Evolutionary conservation across 1,140 invertebrate species (phyloP).

Genomic region (Kradibia gibbosae): DNA sequence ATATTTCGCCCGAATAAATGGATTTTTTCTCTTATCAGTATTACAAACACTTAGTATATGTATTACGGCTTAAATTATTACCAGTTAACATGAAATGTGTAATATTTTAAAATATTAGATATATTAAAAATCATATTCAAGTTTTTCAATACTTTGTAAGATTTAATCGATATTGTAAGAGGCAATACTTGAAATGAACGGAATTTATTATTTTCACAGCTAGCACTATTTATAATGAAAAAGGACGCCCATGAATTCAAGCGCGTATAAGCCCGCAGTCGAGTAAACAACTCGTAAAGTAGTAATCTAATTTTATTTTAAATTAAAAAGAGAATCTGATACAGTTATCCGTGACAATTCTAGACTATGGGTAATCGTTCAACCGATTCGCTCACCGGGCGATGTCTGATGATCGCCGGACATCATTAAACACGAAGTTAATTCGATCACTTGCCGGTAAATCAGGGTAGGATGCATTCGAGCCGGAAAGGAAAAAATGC

Average conservation of each 20-base stretch:
- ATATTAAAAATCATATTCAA: neutral
- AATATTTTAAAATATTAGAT: neutral
- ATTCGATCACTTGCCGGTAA: constrained; percentile 34
- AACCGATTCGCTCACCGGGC: constrained; percentile 6
- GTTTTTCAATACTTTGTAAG: neutral
- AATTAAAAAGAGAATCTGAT: neutral
- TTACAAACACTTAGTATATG: neutral
- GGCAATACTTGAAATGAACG: neutral
- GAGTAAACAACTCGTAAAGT: no score
- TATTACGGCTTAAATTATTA: neutral
- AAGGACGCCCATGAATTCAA: neutral
- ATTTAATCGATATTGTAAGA: neutral
- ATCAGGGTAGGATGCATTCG: constrained; percentile 24
- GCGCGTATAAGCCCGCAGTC: no score
- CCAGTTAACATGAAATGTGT: neutral
- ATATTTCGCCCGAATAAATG: neutral
- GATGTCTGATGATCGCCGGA: constrained; percentile 29
- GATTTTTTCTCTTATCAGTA: neutral
- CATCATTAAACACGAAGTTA: constrained; percentile 35
- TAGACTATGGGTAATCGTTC: neutral
- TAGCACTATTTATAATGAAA: neutral
- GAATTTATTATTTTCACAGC: neutral
- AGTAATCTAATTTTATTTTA: no score
- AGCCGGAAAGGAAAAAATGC: neutral
- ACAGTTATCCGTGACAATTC: neutral